These are phyloP conservation scores for Lysiphlebus fabarum DNA, from an alignment of 1,140 invertebrate genomes.

Conservation along the genomic window DNA sequence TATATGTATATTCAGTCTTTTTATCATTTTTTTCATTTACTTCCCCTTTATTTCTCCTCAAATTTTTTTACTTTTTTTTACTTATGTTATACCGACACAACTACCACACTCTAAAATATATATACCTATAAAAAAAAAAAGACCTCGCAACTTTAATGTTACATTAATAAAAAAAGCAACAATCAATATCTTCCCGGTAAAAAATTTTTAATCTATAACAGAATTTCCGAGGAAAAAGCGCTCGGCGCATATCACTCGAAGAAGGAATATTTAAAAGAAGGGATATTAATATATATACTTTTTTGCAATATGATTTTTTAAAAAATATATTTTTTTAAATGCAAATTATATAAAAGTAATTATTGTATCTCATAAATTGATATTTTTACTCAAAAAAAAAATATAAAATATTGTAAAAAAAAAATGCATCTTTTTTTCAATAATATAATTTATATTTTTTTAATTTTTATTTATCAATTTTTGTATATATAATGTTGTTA, in stretches of 20 bases:
- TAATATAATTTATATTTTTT: too few relatives aligned
- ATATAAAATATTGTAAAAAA: too few relatives aligned
- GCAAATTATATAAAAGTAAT: too few relatives aligned
- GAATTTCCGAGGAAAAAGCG: constrained; percentile 44
- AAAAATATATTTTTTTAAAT: neutral
- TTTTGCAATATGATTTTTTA: too few relatives aligned
- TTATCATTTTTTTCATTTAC: constrained; percentile 10
- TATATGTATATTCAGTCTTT: constrained; percentile 7
- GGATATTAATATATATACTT: too few relatives aligned
- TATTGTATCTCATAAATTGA: neutral
- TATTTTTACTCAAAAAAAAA: neutral
- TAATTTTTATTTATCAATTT: too few relatives aligned
- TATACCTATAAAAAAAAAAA: constrained; percentile 21
- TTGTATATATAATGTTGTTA: too few relatives aligned
- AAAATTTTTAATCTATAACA: constrained; percentile 55
- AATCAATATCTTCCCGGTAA: constrained; percentile 55
- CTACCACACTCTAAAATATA: too few relatives aligned
- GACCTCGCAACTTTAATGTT: constrained; percentile 49
- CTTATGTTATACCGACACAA: neutral
- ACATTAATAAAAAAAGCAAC: constrained; percentile 56
- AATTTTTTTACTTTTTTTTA: neutral
- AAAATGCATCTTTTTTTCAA: too few relatives aligned
- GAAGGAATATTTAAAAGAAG: neutral
- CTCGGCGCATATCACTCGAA: constrained; percentile 29
- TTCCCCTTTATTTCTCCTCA: constrained; percentile 15